Conservation (phyloP, 2,888 invertebrate genomes). For the Dasypolia templi region DNA sequence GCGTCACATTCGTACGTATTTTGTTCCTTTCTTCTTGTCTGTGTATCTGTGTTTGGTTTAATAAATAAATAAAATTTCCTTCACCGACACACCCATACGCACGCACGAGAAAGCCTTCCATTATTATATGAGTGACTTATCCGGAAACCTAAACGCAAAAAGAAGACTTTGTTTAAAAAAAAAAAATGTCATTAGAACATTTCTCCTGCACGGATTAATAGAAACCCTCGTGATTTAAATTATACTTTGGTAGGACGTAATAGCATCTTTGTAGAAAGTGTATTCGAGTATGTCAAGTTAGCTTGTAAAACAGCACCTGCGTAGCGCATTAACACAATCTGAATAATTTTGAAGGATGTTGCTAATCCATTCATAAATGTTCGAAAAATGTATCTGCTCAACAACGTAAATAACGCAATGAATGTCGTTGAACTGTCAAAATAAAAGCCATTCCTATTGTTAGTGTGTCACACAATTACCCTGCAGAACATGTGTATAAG, state of each 20-base stretch:
- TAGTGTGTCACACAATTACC: too few species aligned
- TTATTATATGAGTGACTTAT: not conserved
- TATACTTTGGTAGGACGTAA: slow-evolving; percentile 25
- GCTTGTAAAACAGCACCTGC: not conserved
- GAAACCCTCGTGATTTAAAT: slow-evolving; percentile 30
- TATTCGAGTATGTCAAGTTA: not conserved
- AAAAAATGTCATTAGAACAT: slow-evolving; percentile 47
- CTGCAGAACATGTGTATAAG: too few species aligned
- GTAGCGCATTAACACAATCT: too few species aligned
- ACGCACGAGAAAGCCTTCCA: not conserved
- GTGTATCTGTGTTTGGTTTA: too few species aligned
- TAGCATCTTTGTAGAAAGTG: slow-evolving; percentile 27
- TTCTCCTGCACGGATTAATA: slow-evolving; percentile 1
- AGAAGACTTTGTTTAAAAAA: slow-evolving; percentile 11
- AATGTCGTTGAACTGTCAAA: too few species aligned
- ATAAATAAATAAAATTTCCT: not conserved
- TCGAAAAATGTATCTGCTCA: too few species aligned
- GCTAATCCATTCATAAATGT: too few species aligned
- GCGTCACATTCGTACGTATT: too few species aligned
- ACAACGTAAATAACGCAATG: too few species aligned
- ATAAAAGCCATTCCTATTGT: too few species aligned
- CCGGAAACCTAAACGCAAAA: slow-evolving; percentile 9
- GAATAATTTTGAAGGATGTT: too few species aligned
- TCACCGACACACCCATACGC: not conserved
- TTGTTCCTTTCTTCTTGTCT: too few species aligned